Conservation (phyloP, 2,797 vertebrate species). For the Sebastes taczanowskii region DNA sequence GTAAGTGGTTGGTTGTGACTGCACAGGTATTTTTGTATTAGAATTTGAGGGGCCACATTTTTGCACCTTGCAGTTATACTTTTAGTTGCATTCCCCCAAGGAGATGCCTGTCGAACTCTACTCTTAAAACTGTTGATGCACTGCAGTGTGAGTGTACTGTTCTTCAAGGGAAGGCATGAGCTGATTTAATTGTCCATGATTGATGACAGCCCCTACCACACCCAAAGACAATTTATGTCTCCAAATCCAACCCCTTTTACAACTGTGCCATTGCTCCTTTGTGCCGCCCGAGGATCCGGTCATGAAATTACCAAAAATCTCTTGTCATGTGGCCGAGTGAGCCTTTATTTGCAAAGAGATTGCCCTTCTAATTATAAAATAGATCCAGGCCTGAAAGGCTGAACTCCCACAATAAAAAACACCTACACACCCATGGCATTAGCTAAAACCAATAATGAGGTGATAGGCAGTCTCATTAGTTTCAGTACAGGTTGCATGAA, state of each 20-base stretch:
- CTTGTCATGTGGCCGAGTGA: neutral
- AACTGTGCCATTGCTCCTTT: neutral
- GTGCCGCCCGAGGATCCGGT: neutral
- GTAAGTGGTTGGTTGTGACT: neutral
- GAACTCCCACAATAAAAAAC: neutral
- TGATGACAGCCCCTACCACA: slow-evolving; percentile 2
- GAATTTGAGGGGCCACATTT: neutral
- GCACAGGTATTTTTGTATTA: neutral
- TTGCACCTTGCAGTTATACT: neutral
- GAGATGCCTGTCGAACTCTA: neutral
- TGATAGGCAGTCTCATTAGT: slow-evolving; percentile 47
- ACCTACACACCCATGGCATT: slow-evolving; percentile 2
- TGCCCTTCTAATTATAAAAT: slow-evolving; percentile 14
- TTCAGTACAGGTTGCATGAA: slow-evolving; percentile 32
- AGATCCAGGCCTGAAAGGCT: slow-evolving; percentile 3
- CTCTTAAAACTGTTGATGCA: neutral
- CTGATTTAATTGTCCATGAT: slow-evolving; percentile 35
- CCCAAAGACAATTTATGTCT: slow-evolving; percentile 15
- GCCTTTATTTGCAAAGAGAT: slow-evolving; percentile 2
- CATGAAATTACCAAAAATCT: slow-evolving; percentile 10
- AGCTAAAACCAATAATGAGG: slow-evolving; percentile 25
- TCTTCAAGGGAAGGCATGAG: neutral
- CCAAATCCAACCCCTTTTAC: slow-evolving; percentile 12
- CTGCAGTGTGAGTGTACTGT: neutral
- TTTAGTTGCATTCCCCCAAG: neutral